These are phyloP conservation scores for Ivindomyrus marchei DNA, from an alignment of 2,113 vertebrate genomes.

Conservation along the genomic window DNA sequence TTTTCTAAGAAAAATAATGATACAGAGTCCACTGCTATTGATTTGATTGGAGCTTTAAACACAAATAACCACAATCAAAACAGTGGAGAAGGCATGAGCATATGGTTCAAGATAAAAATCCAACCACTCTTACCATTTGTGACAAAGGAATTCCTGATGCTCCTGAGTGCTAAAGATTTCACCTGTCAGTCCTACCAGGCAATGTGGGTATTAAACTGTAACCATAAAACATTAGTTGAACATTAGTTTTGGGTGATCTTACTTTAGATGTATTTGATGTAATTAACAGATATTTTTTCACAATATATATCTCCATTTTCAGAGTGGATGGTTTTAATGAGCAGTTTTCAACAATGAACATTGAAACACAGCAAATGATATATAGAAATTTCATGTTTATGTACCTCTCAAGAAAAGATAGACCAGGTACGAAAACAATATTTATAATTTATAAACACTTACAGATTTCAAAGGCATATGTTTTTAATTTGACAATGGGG, in stretches of 20 bases:
- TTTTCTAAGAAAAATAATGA: conserved; percentile 30
- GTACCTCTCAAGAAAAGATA: conserved; percentile 30
- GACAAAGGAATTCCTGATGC: conserved; percentile 23
- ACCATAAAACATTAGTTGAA: neutral
- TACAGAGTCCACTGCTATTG: conserved; percentile 27
- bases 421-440: conserved; percentile 28
- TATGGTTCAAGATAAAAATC: conserved; percentile 40
- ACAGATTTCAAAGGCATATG: neutral
- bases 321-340: conserved; percentile 21
- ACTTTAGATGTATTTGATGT: neutral
- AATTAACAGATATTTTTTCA: neutral
- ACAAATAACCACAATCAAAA: conserved; percentile 24
- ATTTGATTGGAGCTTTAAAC: conserved; percentile 36
- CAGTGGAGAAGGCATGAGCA: conserved; percentile 28
- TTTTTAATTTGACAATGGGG: neutral
- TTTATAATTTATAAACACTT: neutral
- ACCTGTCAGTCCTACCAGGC: conserved; percentile 42
- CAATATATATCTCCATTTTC: neutral
- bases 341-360: neutral
- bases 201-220: conserved; percentile 32
- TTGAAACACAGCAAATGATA: conserved; percentile 3
- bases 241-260: neutral
- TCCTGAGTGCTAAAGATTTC: conserved; percentile 33
- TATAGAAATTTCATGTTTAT: conserved; percentile 35
- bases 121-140: conserved; percentile 34